phyloP scores from a whole-genome alignment of 2,888 invertebrate genomes.

The Aphidoletes aphidimyza region DNA sequence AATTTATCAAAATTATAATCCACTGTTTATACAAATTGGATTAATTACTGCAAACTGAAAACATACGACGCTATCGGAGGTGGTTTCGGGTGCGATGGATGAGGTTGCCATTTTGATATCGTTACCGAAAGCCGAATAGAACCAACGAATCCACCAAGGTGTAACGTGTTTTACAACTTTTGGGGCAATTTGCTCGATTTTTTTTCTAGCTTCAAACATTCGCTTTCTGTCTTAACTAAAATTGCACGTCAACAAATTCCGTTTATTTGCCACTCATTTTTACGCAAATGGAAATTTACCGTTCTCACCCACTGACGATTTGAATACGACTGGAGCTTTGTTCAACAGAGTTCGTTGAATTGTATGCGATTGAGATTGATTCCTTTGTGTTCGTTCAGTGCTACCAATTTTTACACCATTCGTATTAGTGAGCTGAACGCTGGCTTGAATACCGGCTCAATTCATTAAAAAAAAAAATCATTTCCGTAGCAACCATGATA shows the following conservation, averaged over 20 bases:
- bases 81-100: slow-evolving; percentile 10
- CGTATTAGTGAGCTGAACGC: slow-evolving; percentile 9
- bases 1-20: background rate
- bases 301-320: slow-evolving; percentile 29
- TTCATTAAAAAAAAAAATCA: background rate
- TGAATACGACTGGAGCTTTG: background rate
- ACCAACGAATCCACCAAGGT: slow-evolving; percentile 36
- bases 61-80: slow-evolving; percentile 25
- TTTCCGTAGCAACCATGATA: background rate
- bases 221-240: background rate
- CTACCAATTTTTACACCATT: background rate
- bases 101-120: slow-evolving; percentile 1
- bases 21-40: background rate
- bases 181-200: slow-evolving; percentile 4
- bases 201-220: slow-evolving; percentile 2
- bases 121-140: slow-evolving; percentile 4
- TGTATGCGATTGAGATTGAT: background rate
- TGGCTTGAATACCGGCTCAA: background rate
- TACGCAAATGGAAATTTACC: background rate
- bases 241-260: background rate
- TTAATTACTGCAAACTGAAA: background rate
- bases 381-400: background rate
- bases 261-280: background rate
- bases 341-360: background rate
- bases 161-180: slow-evolving; percentile 9